A percentile compares a stretch with the other conserved stretches of the same genome.
Conservation (phyloP, 2,113 vertebrate genomes). For the Hippocampus zosterae region DNA sequence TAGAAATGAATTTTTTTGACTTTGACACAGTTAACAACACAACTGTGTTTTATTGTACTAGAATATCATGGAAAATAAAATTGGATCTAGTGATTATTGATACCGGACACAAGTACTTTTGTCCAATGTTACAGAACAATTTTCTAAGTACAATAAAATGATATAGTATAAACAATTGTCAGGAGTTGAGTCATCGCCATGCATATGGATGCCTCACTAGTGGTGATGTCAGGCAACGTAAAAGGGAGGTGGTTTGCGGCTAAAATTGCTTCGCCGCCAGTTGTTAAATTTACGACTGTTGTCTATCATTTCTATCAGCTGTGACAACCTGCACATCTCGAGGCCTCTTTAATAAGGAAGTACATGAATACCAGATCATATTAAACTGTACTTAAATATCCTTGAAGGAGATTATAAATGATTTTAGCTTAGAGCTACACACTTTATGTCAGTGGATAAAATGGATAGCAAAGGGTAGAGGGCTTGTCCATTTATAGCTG, state of each 20-base stretch:
- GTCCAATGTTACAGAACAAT: background rate
- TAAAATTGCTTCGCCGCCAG: slow-evolving; percentile 55
- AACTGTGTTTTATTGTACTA: too few species aligned
- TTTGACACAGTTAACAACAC: too few species aligned
- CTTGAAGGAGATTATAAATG: background rate
- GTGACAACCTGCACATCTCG: background rate
- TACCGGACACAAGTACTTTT: background rate
- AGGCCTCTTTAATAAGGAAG: background rate
- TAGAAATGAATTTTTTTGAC: too few species aligned
- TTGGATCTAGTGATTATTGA: too few species aligned
- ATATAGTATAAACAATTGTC: background rate
- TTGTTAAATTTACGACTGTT: slow-evolving; percentile 49
- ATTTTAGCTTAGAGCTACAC: background rate
- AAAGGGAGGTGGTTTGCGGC: slow-evolving; percentile 36
- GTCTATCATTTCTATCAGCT: slow-evolving; percentile 40
- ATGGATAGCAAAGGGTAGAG: slow-evolving; percentile 29
- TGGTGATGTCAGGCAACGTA: slow-evolving; percentile 16
- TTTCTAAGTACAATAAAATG: background rate
- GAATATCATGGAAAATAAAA: too few species aligned
- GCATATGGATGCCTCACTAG: slow-evolving; percentile 6
- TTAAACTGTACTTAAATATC: background rate
- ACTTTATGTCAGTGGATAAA: background rate
- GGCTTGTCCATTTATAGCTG: slow-evolving; percentile 68
- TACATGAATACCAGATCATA: background rate
- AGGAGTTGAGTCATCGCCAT: background rate